Evolutionary conservation across 2,113 vertebrate genomes (phyloP).

Genomic region (Phyllostomus discolor): DNA sequence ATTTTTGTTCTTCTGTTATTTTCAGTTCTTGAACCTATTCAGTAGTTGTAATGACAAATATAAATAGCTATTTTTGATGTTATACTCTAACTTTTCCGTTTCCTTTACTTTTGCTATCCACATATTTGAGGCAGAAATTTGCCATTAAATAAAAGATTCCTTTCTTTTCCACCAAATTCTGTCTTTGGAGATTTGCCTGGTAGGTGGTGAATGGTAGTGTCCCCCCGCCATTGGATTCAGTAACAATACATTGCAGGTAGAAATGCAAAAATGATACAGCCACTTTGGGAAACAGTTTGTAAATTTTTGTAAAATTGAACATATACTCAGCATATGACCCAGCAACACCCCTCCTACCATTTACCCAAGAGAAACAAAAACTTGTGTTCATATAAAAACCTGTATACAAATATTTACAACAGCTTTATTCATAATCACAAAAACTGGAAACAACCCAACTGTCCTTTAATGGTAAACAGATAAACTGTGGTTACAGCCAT

Average conservation of each 20-base stretch:
- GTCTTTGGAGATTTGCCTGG: too few species aligned
- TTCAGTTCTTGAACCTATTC: too few species aligned
- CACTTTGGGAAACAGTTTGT: not conserved
- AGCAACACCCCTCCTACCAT: not conserved
- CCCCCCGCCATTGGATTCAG: too few species aligned
- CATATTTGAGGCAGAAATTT: too few species aligned
- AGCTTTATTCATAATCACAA: not conserved
- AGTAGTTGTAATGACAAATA: too few species aligned
- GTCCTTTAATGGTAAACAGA: not conserved
- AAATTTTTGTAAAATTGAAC: not conserved
- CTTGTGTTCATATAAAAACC: not conserved
- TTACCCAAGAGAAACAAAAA: constrained; percentile 35
- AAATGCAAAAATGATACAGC: not conserved
- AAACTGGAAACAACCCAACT: not conserved
- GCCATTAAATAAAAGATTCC: too few species aligned
- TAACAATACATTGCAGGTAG: not conserved
- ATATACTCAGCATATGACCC: not conserved
- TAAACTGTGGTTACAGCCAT: not conserved
- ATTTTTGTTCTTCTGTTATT: too few species aligned
- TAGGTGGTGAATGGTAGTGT: too few species aligned
- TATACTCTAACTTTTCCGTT: too few species aligned
- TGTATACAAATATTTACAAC: not conserved
- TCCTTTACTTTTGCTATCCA: too few species aligned
- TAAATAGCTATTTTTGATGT: too few species aligned
- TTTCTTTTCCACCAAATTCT: too few species aligned